Conservation (phyloP, 2,113 vertebrate genomes). For the Poecile atricapillus region DNA sequence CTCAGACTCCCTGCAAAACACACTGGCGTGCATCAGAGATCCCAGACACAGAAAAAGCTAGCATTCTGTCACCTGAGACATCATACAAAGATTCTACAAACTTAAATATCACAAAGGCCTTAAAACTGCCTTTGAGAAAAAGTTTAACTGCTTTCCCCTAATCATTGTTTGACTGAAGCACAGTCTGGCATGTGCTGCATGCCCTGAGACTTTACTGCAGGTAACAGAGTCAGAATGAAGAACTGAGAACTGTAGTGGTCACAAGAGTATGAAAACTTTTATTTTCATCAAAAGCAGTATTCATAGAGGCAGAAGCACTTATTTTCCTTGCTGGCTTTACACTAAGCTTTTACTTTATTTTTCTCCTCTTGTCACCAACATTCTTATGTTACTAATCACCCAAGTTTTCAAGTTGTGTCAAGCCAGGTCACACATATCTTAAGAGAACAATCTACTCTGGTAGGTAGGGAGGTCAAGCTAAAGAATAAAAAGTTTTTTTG, state of each 20-base stretch:
- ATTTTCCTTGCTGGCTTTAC: not conserved
- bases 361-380: not conserved
- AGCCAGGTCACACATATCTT: not conserved
- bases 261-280: not conserved
- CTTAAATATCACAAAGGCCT: not conserved
- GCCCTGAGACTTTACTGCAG: not conserved
- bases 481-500: not conserved
- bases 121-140: not conserved
- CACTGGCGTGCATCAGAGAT: not conserved
- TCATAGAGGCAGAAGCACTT: not conserved
- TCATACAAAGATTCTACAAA: not conserved
- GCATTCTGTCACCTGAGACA: not conserved
- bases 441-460: not conserved
- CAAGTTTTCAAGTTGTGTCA: not conserved
- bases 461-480: not conserved
- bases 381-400: not conserved
- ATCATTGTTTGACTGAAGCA: not conserved
- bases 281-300: not conserved
- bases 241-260: not conserved
- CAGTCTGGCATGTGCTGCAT: not conserved
- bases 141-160: not conserved
- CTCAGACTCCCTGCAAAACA: not conserved
- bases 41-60: not conserved
- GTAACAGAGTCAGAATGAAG: not conserved
- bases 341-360: not conserved